Conservation (phyloP, 2,797 vertebrate genomes). For the Glossophaga mutica region DNA sequence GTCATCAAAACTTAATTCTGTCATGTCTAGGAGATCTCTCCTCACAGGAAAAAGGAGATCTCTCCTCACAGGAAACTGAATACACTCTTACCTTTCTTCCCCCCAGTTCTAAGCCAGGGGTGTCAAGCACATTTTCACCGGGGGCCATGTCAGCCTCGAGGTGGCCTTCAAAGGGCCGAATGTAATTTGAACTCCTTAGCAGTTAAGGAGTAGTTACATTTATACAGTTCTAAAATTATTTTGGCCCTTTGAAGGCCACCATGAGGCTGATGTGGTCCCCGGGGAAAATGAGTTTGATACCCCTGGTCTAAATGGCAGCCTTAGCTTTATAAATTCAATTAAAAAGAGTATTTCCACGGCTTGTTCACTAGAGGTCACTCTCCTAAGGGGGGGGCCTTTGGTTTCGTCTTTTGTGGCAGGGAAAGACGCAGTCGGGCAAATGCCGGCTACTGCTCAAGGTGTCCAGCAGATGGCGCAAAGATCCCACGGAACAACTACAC, state of each 20-base stretch:
- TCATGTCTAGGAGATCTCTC: background rate
- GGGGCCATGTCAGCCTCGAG: no score
- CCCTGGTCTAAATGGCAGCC: background rate
- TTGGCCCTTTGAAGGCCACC: no score
- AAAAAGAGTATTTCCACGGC: background rate
- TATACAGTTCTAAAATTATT: no score
- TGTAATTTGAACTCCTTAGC: no score
- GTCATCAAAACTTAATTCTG: background rate
- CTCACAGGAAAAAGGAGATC: background rate
- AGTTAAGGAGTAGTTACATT: no score
- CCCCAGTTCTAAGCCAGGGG: background rate
- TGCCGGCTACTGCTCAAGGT: background rate
- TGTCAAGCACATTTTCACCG: no score
- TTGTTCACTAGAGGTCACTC: slow-evolving; percentile 57
- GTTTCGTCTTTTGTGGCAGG: background rate
- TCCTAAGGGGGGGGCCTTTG: background rate
- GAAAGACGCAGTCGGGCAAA: background rate
- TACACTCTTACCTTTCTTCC: background rate
- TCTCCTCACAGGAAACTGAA: background rate
- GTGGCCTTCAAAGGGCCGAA: no score
- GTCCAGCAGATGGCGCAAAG: slow-evolving; percentile 63
- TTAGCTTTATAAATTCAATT: background rate
- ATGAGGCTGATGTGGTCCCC: no score
- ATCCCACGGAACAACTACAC: background rate
- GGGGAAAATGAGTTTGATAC: no score